Conservation (phyloP, 1,140 invertebrate genomes). For the Drosophila rufa region DNA sequence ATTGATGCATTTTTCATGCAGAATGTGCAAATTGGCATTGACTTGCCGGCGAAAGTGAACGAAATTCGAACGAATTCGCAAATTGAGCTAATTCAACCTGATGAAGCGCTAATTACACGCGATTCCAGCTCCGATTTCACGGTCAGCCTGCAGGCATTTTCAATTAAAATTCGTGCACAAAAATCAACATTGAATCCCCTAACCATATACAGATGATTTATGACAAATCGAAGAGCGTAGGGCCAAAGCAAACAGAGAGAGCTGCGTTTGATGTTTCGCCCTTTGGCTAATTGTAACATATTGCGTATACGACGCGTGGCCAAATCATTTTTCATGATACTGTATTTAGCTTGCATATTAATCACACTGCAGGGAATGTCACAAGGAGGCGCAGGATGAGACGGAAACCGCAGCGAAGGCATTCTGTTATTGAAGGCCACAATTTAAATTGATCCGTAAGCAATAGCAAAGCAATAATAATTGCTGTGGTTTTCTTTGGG, state of each 20-base stretch:
- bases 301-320: conserved; percentile 60
- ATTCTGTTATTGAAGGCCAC: conserved; percentile 72
- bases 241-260: conserved; percentile 4
- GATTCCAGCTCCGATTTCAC: neutral
- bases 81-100: conserved; percentile 36
- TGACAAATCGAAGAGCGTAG: conserved; percentile 38
- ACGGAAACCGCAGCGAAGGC: conserved; percentile 31
- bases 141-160: conserved; percentile 6
- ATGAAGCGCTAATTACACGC: conserved; percentile 35
- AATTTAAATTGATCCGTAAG: conserved; percentile 72
- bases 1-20: conserved; percentile 43
- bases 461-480: conserved; percentile 74
- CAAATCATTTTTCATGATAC: conserved; percentile 74
- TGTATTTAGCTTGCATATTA: conserved; percentile 74
- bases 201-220: conserved; percentile 50
- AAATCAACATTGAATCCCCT: conserved; percentile 63
- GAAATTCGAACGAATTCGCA: conserved; percentile 30
- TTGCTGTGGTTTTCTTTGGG: conserved; percentile 66
- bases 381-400: neutral
- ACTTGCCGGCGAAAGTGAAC: conserved; percentile 20
- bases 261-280: conserved; percentile 60
- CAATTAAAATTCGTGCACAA: conserved; percentile 38
- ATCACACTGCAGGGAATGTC: conserved; percentile 32
- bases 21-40: conserved; percentile 24
- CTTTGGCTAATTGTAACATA: conserved; percentile 37